Conservation (phyloP, 2,113 vertebrate genomes). For the Chinchilla lanigera region DNA sequence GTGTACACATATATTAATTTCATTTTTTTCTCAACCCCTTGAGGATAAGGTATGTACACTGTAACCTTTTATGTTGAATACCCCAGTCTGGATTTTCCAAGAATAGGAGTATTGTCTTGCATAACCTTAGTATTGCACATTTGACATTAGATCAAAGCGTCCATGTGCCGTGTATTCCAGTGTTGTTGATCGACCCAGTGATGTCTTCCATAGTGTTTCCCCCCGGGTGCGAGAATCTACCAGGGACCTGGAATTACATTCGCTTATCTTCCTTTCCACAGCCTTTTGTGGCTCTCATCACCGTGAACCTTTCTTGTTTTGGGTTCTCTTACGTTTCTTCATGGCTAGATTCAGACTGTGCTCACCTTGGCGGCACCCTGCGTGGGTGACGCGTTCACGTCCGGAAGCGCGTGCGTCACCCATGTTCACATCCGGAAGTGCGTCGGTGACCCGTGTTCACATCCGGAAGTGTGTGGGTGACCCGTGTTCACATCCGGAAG, state of each 20-base stretch:
- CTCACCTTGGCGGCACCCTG: neutral
- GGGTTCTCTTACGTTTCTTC: neutral
- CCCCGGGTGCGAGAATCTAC: neutral
- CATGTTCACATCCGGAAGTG: neutral
- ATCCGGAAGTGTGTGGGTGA: neutral
- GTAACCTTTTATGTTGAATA: neutral
- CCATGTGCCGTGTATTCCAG: neutral
- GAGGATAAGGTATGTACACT: neutral
- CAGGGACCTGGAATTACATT: neutral
- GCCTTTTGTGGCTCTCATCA: neutral
- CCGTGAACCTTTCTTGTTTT: neutral
- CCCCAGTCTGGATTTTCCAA: neutral
- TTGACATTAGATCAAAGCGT: neutral
- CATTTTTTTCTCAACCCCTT: neutral
- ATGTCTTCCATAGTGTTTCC: neutral
- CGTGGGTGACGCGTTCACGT: neutral
- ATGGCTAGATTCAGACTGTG: neutral
- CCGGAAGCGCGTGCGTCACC: too few relatives aligned
- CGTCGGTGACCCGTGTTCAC: neutral
- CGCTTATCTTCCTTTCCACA: neutral
- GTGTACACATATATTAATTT: neutral
- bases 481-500: neutral
- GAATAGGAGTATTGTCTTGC: neutral
- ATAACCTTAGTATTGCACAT: neutral
- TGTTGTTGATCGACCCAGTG: neutral